These are phyloP conservation scores for Tholera decimalis DNA, from an alignment of 2,888 invertebrate species.

Conservation along the genomic window DNA sequence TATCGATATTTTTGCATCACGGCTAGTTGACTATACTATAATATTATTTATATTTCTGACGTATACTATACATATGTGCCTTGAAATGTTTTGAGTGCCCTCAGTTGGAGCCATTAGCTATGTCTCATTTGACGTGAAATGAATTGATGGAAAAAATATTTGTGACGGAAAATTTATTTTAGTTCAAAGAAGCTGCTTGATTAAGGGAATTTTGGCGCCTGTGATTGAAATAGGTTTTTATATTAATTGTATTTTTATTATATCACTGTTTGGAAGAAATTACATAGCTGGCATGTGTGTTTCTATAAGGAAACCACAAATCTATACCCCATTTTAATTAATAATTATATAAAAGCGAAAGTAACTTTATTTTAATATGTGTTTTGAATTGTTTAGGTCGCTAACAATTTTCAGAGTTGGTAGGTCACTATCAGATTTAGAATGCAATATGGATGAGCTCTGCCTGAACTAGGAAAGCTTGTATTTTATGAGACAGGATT, in stretches of 20 bases:
- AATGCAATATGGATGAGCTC: no score
- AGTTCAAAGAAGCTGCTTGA: constrained; percentile 12
- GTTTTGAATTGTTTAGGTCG: no score
- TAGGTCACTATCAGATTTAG: no score
- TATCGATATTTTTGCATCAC: neutral
- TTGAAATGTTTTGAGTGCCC: constrained; percentile 34
- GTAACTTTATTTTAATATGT: no score
- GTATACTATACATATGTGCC: constrained; percentile 47
- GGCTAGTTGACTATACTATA: constrained; percentile 46
- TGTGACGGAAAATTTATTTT: constrained; percentile 5
- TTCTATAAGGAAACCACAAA: no score
- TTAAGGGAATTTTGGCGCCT: neutral
- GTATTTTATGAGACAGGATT: no score
- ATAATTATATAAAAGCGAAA: no score
- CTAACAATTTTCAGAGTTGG: no score
- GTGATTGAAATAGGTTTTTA: constrained; percentile 1
- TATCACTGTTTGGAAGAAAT: no score
- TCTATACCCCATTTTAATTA: no score
- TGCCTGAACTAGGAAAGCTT: no score
- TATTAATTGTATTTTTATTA: neutral
- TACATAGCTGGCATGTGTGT: no score
- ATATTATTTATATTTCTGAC: constrained; percentile 43
- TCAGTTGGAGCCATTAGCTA: constrained; percentile 13
- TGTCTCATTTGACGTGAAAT: constrained; percentile 9
- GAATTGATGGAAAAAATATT: constrained; percentile 27